Conservation (phyloP, 1,140 invertebrate species). For the Penaeus japonicus region DNA sequence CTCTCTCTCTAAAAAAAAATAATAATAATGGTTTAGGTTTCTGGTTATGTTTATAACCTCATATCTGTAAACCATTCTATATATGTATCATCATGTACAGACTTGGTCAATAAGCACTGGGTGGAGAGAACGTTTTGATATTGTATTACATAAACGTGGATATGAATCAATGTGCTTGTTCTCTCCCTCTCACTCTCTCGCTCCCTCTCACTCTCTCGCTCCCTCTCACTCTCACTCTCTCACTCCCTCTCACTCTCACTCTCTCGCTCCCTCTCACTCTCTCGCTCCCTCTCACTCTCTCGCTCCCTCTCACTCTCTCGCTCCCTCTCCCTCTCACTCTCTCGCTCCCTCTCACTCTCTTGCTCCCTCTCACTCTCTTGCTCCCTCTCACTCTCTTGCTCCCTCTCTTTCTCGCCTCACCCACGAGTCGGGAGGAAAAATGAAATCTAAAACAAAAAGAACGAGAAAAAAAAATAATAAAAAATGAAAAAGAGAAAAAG, state of each 20-base stretch:
- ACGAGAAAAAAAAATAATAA: background rate
- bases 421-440: background rate
- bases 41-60: no score
- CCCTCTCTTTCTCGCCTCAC: background rate
- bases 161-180: no score
- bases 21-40: no score
- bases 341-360: background rate
- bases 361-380: background rate
- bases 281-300: background rate
- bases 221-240: background rate
- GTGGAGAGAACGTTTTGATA: no score
- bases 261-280: background rate
- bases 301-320: background rate
- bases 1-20: no score
- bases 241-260: background rate
- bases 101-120: no score
- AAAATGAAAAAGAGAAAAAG: background rate
- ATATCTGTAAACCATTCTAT: no score
- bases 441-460: background rate
- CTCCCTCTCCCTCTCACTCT: background rate
- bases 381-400: background rate
- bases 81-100: no score
- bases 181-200: constrained; percentile 13
- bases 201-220: constrained; percentile 2
- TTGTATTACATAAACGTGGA: no score